Conservation (phyloP, 2,113 vertebrate genomes). For the Pygathrix nemaeus region DNA sequence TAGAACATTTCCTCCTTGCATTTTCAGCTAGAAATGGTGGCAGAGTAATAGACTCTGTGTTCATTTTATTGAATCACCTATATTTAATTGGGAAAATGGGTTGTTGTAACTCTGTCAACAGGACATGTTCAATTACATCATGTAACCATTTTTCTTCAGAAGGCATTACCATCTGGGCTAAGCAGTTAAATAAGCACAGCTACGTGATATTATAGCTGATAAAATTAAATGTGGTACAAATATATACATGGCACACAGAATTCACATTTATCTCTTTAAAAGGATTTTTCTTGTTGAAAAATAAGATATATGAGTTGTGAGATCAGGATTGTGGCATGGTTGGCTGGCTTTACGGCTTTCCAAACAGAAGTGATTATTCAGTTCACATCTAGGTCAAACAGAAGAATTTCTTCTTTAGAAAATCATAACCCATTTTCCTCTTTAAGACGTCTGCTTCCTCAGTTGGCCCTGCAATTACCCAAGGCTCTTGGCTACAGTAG, state of each 20-base stretch:
- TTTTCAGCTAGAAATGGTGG: slow-evolving; percentile 62
- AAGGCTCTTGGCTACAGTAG: not conserved
- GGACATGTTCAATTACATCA: slow-evolving; percentile 84
- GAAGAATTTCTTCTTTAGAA: not conserved
- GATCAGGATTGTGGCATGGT: not conserved
- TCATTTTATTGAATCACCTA: slow-evolving; percentile 81
- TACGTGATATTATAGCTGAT: slow-evolving; percentile 23
- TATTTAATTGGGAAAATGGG: slow-evolving; percentile 83
- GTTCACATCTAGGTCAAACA: slow-evolving; percentile 4
- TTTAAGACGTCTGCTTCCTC: not conserved
- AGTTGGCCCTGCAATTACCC: not conserved
- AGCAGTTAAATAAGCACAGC: slow-evolving; percentile 57
- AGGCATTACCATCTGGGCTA: slow-evolving; percentile 72
- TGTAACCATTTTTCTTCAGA: slow-evolving; percentile 80
- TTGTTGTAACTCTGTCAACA: slow-evolving; percentile 82
- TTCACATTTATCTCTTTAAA: slow-evolving; percentile 34
- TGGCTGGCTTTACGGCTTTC: slow-evolving; percentile 8
- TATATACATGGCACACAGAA: not conserved
- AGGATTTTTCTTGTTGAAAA: slow-evolving; percentile 34
- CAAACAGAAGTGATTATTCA: not conserved
- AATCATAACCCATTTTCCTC: no score
- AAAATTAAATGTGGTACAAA: slow-evolving; percentile 66
- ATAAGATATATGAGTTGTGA: not conserved
- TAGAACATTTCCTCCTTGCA: not conserved
- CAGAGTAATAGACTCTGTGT: slow-evolving; percentile 77